Base-by-base conservation (phyloP, 2,888 invertebrate genomes). In the Ornithoptera priamus region DNA sequence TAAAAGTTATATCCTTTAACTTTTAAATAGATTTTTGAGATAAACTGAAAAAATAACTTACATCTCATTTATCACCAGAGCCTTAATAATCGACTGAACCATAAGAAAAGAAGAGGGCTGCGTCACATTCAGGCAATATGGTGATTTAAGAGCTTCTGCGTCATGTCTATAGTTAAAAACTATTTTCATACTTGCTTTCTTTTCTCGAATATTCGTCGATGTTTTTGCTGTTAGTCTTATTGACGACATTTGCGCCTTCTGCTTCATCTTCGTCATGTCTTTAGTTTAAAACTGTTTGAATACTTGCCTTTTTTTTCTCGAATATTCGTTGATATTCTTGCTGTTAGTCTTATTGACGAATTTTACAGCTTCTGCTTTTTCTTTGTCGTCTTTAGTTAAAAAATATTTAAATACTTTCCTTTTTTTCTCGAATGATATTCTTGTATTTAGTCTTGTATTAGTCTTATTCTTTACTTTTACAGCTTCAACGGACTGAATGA, bases 41-140 rank as follows among this genome's bases (percentile, higher is more conserved):
- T 15, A 46, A 46, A 12, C 46, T 46, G 3, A 10, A 46, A 46
- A 12, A 15, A 46, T 15, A 39, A 7, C 60, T 36, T n/a, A 60
- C 53, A n/a, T 15, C 42, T 69, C 65, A 65, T 69, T 65, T 62
- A 69, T 69, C 62, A 65, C 65, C 61, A 22, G 18, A 42, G 22
- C 18, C 50, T 67, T 56, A 61, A 69, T 65, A 24, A 57, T 59
- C 18, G 63, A 15, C 24, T 53, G 42, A 61, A 61, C 36, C 30
- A 36, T 30, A 36, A 69, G 56, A 65, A 60, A 60, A 50, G 61
- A 46, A 18, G 30, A 18, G 22, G 20, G 57, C 30, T 61, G 39
- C 57, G 69, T 69, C 65, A 62, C 20, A 36, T 57, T 65, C 69
- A 69, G 58, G 58, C 50, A 64, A 50, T 10, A 3, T 15, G 57